A percentile compares a stretch with the other conserved stretches of the same genome.
phyloP scores from a whole-genome alignment of 2,888 invertebrate species.

The Chironomus riparius region DNA sequence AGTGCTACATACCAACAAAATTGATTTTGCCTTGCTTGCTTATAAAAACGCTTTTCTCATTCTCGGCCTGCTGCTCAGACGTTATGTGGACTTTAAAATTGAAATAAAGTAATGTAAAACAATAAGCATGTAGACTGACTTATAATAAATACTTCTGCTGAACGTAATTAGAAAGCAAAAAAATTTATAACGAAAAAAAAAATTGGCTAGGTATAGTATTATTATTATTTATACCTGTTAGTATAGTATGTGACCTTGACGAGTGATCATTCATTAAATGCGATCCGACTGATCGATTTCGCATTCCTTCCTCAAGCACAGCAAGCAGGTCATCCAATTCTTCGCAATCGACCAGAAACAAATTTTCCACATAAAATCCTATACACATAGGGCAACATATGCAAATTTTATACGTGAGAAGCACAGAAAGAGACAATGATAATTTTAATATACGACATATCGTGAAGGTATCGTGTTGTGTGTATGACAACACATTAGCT shows the following conservation, averaged over 20 bases:
- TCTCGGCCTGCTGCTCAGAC: slow-evolving; percentile 71
- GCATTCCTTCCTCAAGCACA: slow-evolving; percentile 89
- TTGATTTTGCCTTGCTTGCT: slow-evolving; percentile 90
- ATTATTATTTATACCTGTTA: slow-evolving; percentile 46
- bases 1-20: slow-evolving; percentile 56
- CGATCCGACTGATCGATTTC: slow-evolving; percentile 79
- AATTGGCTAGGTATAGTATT: neutral
- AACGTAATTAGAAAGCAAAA: slow-evolving; percentile 8
- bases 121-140: neutral
- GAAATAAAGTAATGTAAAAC: neutral
- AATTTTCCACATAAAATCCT: slow-evolving; percentile 88
- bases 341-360: slow-evolving; percentile 92
- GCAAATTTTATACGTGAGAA: neutral
- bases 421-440: neutral
- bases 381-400: neutral
- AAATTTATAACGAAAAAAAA: neutral
- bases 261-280: slow-evolving; percentile 93
- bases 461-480: neutral
- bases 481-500: neutral
- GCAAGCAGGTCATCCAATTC: slow-evolving; percentile 85
- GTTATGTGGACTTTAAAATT: slow-evolving; percentile 60
- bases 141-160: neutral
- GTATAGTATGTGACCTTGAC: slow-evolving; percentile 81
- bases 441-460: neutral
- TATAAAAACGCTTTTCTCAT: slow-evolving; percentile 61